Evolutionary conservation across 2,113 vertebrate genomes (phyloP), one percentile per base, ranked within the genome.

Genomic region (Orycteropus afer): DNA sequence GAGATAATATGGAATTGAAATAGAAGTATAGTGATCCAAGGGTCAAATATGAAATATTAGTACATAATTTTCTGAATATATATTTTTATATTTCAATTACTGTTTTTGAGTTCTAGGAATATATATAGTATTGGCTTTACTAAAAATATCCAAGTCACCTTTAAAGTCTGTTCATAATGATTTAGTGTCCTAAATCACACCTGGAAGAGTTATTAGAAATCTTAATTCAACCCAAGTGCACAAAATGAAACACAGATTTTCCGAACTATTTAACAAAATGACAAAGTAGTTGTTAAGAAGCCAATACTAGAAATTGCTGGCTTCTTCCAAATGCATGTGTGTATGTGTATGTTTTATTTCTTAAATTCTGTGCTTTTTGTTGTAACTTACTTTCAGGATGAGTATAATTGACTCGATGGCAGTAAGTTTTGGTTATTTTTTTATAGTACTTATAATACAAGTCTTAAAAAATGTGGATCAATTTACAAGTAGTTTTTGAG

Each of bases 81-180:
- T n/a, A 45, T 81, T 93, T 93, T 95, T 47, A 80, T 9, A 86
- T 94, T 78, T 88, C 40, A 92, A 53, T 95, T 94, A 87, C 37
- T 59, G 84, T 89, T 86, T 94, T 57, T 11, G 67, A 34, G 49
- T 82, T 90, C 61, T 92, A 86, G 17, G 42, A 88, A 71, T 63
- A 37, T 42, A 55, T 9, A 69, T 23, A n/a, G 10, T 20, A 51
- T 42, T 78, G 11, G 17, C 18, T 91, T 92, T 79, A 63, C 76
- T 95, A 42, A 90, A 95, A 91, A 90, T 80, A 93, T 67, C 74
- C 27, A 42, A 61, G n/a, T 7, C 71, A 53, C 1, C 2, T 84
- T 89, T 73, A 45, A 25, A 55, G 5, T n/a, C 11, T 14, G 55
- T 53, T 86, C 20, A 45, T 74, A 77, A 59, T 83, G 86, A 83